A percentile compares a stretch with the other conserved stretches of the same genome.
Conservation (phyloP, 2,888 invertebrate genomes). For the Amphipyra tragopoginis region DNA sequence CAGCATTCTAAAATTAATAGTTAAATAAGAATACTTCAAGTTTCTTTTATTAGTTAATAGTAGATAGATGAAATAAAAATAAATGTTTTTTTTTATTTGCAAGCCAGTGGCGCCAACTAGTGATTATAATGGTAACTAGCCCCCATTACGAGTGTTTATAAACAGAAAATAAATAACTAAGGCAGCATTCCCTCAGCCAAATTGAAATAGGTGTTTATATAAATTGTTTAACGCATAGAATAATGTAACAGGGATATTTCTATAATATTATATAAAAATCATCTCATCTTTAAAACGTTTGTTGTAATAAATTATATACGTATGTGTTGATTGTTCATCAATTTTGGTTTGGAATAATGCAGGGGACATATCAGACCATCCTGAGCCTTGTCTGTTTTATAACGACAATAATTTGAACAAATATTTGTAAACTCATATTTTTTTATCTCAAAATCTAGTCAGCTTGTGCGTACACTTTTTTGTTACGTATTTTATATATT, state of each 20-base stretch:
- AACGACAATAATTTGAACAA: conserved; percentile 55
- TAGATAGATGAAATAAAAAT: no score
- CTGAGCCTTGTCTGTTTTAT: conserved; percentile 46
- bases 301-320: conserved; percentile 6
- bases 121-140: not conserved
- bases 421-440: conserved; percentile 25
- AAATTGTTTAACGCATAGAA: conserved; percentile 37
- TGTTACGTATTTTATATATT: not conserved
- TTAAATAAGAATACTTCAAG: no score
- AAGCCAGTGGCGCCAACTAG: conserved; percentile 21
- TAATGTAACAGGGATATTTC: conserved; percentile 52
- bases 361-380: conserved; percentile 59
- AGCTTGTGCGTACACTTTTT: conserved; percentile 33
- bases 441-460: conserved; percentile 61
- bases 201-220: conserved; percentile 52
- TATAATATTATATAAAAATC: conserved; percentile 33
- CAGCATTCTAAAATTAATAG: no score
- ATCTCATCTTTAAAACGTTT: conserved; percentile 32
- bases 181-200: conserved; percentile 53
- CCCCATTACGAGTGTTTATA: conserved; percentile 17
- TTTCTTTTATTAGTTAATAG: no score
- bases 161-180: conserved; percentile 28
- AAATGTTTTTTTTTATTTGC: no score
- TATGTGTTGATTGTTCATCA: conserved; percentile 30
- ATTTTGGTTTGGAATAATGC: conserved; percentile 41